Percentiles rank a stretch among this genome's conserved stretches.
phyloP scores from a whole-genome alignment of 2,797 vertebrate genomes.

The Crax fasciolata region DNA sequence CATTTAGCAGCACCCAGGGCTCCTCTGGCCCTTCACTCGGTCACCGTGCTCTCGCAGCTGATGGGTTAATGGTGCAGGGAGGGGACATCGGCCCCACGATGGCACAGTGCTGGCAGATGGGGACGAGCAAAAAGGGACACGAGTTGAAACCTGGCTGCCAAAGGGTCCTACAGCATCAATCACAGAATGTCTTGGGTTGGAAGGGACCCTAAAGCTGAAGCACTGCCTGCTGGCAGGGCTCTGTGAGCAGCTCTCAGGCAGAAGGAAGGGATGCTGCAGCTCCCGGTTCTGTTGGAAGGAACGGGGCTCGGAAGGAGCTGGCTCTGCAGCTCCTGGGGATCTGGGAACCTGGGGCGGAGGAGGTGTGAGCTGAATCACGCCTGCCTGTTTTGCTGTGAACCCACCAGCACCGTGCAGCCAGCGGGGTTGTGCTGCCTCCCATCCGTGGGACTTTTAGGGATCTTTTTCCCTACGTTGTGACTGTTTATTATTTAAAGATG shows the following conservation, averaged over 20 bases:
- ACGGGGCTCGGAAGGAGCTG: neutral
- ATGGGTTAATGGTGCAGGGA: neutral
- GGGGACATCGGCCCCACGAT: too few relatives aligned
- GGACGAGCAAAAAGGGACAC: neutral
- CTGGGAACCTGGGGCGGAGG: neutral
- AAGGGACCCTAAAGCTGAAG: neutral
- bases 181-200: too few relatives aligned
- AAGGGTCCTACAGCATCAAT: too few relatives aligned
- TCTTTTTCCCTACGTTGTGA: neutral
- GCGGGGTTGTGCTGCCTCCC: neutral
- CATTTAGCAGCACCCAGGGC: rapidly evolving
- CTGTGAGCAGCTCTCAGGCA: rapidly evolving
- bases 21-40: neutral
- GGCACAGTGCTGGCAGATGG: neutral
- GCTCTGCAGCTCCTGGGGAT: neutral
- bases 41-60: rapidly evolving
- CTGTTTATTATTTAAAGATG: rapidly evolving
- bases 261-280: rapidly evolving
- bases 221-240: rapidly evolving
- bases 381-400: neutral
- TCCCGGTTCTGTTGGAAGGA: neutral
- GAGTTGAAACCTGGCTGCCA: too few relatives aligned
- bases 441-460: neutral
- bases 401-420: rapidly evolving
- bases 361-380: constrained; percentile 12